Percentiles rank a stretch among this genome's conserved stretches.
These are phyloP conservation scores for Drosophila conformis DNA, from an alignment of 2,888 invertebrate species.

Conservation along the genomic window DNA sequence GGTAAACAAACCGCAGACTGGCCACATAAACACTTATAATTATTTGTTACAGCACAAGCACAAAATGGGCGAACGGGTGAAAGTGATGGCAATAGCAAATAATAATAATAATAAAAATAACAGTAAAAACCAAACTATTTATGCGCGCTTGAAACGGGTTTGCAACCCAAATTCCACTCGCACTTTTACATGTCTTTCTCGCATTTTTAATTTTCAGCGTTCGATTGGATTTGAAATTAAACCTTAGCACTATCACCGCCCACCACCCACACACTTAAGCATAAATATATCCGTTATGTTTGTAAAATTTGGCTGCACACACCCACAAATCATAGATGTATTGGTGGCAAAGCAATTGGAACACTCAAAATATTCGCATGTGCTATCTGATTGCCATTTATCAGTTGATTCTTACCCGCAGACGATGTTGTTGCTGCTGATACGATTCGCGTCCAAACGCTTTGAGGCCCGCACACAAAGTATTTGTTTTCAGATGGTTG, in stretches of 20 bases:
- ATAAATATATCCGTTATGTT: constrained; percentile 26
- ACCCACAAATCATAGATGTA: not conserved
- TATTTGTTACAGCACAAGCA: constrained; percentile 16
- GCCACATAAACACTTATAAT: constrained; percentile 2
- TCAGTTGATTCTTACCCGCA: constrained; percentile 41
- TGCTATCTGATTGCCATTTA: constrained; percentile 2
- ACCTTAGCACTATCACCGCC: not conserved
- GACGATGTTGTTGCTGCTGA: constrained; percentile 19
- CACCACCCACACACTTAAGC: constrained; percentile 18
- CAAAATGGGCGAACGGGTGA: constrained; percentile 26
- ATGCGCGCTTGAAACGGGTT: constrained; percentile 39
- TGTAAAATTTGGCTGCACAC: constrained; percentile 1
- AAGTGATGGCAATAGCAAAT: constrained; percentile 20
- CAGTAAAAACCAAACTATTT: constrained; percentile 11
- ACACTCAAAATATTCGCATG: constrained; percentile 1
- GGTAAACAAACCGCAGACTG: constrained; percentile 9
- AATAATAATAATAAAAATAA: constrained; percentile 3
- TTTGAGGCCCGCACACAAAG: constrained; percentile 32
- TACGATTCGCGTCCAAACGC: constrained; percentile 31
- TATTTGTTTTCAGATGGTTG: constrained; percentile 37
- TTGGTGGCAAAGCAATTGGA: not conserved
- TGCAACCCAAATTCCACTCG: constrained; percentile 35
- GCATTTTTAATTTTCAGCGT: not conserved
- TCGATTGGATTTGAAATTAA: not conserved
- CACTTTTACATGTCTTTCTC: constrained; percentile 7